A percentile compares a stretch with the other conserved stretches of the same genome.
Evolutionary conservation across 2,113 vertebrate genomes (phyloP).

Genomic region (Perca schrenkii): DNA sequence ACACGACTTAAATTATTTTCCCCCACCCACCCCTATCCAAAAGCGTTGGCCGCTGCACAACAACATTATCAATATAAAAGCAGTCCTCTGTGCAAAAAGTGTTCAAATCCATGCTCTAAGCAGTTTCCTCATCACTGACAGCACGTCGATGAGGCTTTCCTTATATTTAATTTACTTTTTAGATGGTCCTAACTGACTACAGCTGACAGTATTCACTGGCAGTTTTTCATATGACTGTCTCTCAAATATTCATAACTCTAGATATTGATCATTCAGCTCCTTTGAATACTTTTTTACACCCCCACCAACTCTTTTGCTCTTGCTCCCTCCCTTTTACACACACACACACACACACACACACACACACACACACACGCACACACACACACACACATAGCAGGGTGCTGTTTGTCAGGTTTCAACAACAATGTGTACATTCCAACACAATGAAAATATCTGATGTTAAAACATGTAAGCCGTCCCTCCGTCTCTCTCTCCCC

Average conservation of each 20-base stretch:
- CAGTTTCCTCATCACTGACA: constrained; percentile 13
- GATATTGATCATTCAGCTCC: constrained; percentile 37
- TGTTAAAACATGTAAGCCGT: constrained; percentile 36
- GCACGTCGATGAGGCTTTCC: background rate
- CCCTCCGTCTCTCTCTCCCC: constrained; percentile 6
- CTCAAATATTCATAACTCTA: constrained; percentile 18
- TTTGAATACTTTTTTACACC: background rate
- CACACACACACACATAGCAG: background rate
- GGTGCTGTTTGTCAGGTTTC: constrained; percentile 9
- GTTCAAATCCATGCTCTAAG: background rate
- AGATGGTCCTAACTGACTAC: background rate
- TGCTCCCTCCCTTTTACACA: background rate
- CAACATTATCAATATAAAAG: background rate
- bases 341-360: background rate
- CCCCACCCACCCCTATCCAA: no score
- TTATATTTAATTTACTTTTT: constrained; percentile 12
- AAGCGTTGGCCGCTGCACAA: background rate
- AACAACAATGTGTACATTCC: constrained; percentile 22
- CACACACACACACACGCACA: no score
- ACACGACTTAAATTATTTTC: background rate
- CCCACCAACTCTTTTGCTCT: background rate
- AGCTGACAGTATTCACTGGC: constrained; percentile 19
- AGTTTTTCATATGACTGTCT: constrained; percentile 8
- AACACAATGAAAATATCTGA: constrained; percentile 22
- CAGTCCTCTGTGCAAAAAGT: background rate